These are phyloP conservation scores for Selene dorsalis DNA, from an alignment of 2,797 vertebrate species.

Conservation along the genomic window DNA sequence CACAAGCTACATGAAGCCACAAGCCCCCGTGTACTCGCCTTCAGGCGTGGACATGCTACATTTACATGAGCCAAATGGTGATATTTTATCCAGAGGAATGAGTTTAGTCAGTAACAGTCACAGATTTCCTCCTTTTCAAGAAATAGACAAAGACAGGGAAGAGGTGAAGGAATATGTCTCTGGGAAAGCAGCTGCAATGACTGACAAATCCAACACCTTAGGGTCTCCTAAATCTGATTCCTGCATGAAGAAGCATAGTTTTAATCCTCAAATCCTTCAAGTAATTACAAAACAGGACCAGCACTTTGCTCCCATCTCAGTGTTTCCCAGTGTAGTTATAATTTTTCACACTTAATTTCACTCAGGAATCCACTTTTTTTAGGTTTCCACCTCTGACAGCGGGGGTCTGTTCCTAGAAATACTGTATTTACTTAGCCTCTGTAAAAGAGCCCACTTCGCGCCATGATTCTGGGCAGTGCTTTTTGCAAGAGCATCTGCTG, in stretches of 20 bases:
- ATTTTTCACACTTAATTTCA: slow-evolving; percentile 15
- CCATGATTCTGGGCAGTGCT: neutral
- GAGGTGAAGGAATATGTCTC: neutral
- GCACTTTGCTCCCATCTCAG: neutral
- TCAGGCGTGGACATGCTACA: slow-evolving; percentile 42
- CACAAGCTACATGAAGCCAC: slow-evolving; percentile 52
- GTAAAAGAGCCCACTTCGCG: slow-evolving; percentile 1
- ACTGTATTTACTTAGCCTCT: slow-evolving; percentile 14
- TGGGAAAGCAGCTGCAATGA: neutral
- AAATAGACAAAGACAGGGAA: neutral
- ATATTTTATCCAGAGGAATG: slow-evolving; percentile 20
- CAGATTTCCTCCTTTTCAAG: neutral
- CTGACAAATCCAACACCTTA: neutral
- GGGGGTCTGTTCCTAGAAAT: slow-evolving; percentile 26
- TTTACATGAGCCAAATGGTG: slow-evolving; percentile 48
- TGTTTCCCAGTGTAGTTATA: slow-evolving; percentile 6
- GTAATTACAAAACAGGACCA: neutral
- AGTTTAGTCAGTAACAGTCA: neutral
- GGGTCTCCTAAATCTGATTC: neutral
- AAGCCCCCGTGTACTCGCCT: slow-evolving; percentile 18
- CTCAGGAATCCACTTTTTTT: slow-evolving; percentile 16
- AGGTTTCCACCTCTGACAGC: neutral
- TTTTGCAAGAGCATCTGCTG: slow-evolving; percentile 7
- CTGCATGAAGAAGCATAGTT: neutral
- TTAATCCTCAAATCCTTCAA: neutral